Conservation (phyloP, 2,797 vertebrate genomes). For the Channa striata region DNA sequence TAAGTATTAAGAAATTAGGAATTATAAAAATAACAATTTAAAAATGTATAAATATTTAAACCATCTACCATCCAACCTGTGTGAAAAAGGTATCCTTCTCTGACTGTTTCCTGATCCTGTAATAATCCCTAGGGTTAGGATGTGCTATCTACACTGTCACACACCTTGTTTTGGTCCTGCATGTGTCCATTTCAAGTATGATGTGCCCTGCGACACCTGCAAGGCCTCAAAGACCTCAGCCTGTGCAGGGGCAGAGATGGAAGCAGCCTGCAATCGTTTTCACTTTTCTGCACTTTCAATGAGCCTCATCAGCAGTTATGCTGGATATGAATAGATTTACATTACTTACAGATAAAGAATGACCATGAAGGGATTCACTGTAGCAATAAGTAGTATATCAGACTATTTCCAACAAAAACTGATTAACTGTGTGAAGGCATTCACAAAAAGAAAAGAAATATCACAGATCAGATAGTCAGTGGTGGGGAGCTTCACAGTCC, state of each 20-base stretch:
- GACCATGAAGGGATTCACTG: too few relatives aligned
- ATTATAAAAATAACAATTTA: too few relatives aligned
- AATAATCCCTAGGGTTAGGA: conserved; percentile 74
- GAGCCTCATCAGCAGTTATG: conserved; percentile 72
- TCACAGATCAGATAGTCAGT: too few relatives aligned
- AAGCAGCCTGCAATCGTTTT: conserved; percentile 68
- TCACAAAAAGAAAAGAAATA: too few relatives aligned
- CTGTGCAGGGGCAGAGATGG: conserved; percentile 57
- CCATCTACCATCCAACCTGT: neutral
- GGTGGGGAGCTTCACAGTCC: neutral
- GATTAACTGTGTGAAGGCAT: too few relatives aligned
- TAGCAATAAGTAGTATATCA: neutral
- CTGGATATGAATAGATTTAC: neutral
- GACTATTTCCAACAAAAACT: too few relatives aligned
- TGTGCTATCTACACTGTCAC: conserved; percentile 76
- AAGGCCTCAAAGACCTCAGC: conserved; percentile 66
- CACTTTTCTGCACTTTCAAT: conserved; percentile 77
- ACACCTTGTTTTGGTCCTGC: conserved; percentile 72
- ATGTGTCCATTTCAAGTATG: conserved; percentile 64
- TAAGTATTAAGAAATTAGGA: too few relatives aligned
- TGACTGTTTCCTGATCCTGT: conserved; percentile 5
- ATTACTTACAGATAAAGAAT: too few relatives aligned
- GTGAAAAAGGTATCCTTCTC: too few relatives aligned
- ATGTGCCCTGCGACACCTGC: conserved; percentile 60
- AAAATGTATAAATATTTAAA: neutral